These are phyloP conservation scores for Salvelinus sp. DNA, from an alignment of 2,113 vertebrate genomes.

Conservation along the genomic window DNA sequence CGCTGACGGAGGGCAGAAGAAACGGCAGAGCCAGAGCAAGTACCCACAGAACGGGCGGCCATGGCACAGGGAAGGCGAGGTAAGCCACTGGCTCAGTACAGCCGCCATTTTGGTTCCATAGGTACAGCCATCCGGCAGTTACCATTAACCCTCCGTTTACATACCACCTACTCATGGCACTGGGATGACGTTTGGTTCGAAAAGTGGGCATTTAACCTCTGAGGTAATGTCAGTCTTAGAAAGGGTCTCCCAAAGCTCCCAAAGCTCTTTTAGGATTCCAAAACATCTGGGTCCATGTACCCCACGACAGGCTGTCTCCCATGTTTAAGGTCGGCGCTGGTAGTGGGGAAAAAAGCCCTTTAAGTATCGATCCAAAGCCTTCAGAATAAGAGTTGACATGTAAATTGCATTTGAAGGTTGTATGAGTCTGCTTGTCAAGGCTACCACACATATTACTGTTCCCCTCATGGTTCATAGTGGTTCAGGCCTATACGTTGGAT, in stretches of 20 bases:
- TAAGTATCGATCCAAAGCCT: slow-evolving; percentile 45
- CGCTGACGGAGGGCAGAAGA: slow-evolving; percentile 97
- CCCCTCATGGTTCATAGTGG: not conserved
- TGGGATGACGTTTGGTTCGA: not conserved
- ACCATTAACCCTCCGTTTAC: not conserved
- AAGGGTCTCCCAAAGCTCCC: slow-evolving; percentile 6
- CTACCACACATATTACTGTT: not conserved
- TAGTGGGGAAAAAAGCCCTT: not conserved
- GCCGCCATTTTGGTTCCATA: not conserved
- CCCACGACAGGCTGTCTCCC: slow-evolving; percentile 39
- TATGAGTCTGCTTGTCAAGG: slow-evolving; percentile 33
- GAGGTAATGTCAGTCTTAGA: slow-evolving; percentile 46
- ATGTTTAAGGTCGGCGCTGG: slow-evolving; percentile 27
- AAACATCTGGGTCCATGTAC: slow-evolving; percentile 46
- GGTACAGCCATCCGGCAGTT: not conserved
- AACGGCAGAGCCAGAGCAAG: slow-evolving; percentile 97
- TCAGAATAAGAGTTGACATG: slow-evolving; percentile 51
- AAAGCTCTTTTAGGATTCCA: slow-evolving; percentile 5
- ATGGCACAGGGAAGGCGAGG: slow-evolving; percentile 96
- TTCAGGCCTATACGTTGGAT: slow-evolving; percentile 51
- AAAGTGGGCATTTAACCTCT: slow-evolving; percentile 29
- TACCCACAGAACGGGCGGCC: slow-evolving; percentile 95
- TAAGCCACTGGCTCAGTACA: slow-evolving; percentile 64
- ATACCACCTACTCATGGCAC: not conserved
- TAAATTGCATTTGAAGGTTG: slow-evolving; percentile 52